Evolutionary conservation across 2,797 vertebrate species (phyloP), one percentile per base, ranked within the genome.

Genomic region (Poecile montanus): DNA sequence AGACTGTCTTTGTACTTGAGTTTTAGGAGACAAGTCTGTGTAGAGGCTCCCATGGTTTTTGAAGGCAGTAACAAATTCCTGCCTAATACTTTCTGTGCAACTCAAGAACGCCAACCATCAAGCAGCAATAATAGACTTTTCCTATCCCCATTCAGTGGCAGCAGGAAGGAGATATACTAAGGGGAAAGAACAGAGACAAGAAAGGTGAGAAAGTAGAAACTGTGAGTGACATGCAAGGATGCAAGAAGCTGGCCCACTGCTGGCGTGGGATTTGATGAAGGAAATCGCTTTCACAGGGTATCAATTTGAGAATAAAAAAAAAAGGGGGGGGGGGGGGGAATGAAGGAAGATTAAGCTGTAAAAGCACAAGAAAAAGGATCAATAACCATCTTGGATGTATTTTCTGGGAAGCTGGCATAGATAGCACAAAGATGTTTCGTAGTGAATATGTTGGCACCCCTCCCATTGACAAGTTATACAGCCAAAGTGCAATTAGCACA

Each of bases 301-400:
- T 79, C 85, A 93, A 63, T 88, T 67, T 93, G 38, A 89, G 60
- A 92, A 95, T 61, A 12, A 45, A 62, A 48, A 48, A 51, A 89
- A 92, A 61, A 13, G 5, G 1, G 1, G 2, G 11, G 5, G 1
- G 1, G 2, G 11, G 15, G 20, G 45, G 84, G 6, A 67, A 61
- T 17, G 58, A 88, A 61, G 58, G 48, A 11, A n/a, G 45, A 95
- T 95, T 91, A 92, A 97, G 92, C 93, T 96, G 96, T 95, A 97
- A 94, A 96, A 97, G 93, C 91, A 96, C 90, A 97, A 96, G 93
- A 67, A 95, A 96, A 96, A 97, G 75, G 88, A 98, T 98, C 97
- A 97, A 97, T 97, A 98, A 97, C 94, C 94, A 89, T 89, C 93
- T 95, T 95, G 94, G 91, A 96, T 94, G 78, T 95, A 97, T 97